These are phyloP conservation scores for Sardinella longiceps DNA, from an alignment of 2,797 vertebrate genomes.

Conservation along the genomic window DNA sequence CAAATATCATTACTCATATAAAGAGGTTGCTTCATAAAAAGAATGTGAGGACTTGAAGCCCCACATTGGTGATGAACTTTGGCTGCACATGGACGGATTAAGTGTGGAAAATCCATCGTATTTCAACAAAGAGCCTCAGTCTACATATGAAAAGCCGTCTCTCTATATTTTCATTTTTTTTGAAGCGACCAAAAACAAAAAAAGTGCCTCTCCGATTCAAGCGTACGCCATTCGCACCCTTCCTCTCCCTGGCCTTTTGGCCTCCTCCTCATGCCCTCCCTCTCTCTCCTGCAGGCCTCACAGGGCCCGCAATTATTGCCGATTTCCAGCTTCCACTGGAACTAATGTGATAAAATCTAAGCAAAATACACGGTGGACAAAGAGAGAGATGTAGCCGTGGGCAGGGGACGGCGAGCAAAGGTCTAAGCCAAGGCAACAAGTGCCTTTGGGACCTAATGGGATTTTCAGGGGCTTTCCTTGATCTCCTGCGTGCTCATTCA, in stretches of 20 bases:
- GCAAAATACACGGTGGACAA: conserved; percentile 67
- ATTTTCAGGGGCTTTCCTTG: conserved; percentile 93
- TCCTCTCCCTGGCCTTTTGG: conserved; percentile 47
- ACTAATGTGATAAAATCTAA: conserved; percentile 76
- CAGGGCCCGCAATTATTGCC: conserved; percentile 61
- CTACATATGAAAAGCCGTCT: conserved; percentile 40
- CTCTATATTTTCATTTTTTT: conserved; percentile 47
- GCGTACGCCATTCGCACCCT: conserved; percentile 43
- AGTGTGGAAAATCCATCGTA: conserved; percentile 35
- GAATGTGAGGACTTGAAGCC: neutral
- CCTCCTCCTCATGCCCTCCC: conserved; percentile 21
- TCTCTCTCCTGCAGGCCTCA: conserved; percentile 50
- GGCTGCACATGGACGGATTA: conserved; percentile 8
- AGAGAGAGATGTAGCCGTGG: conserved; percentile 69
- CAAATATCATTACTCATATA: neutral
- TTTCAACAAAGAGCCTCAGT: conserved; percentile 48
- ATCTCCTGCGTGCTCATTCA: conserved; percentile 77
- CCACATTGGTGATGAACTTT: neutral
- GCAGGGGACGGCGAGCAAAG: conserved; percentile 54
- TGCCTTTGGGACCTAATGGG: conserved; percentile 87
- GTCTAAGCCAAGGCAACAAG: conserved; percentile 69
- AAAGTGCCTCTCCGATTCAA: conserved; percentile 51
- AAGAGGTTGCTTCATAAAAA: neutral
- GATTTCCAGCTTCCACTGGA: conserved; percentile 70
- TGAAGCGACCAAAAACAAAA: conserved; percentile 42